A percentile compares a stretch with the other conserved stretches of the same genome.
Evolutionary conservation across 1,140 invertebrate genomes (phyloP).

Genomic region (Sarcophaga bullata): DNA sequence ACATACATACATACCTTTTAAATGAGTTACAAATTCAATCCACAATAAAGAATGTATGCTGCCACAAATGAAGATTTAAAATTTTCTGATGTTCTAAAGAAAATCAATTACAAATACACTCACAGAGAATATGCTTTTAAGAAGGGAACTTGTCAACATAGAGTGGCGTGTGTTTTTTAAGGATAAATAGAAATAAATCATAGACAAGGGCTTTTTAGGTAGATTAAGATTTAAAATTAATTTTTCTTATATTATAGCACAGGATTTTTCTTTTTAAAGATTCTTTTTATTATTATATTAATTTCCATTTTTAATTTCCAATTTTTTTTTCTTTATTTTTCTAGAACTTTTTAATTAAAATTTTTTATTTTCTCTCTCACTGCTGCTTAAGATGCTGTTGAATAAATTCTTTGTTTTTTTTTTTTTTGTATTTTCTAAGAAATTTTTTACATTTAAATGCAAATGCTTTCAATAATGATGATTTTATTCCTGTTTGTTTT

Average conservation of each 20-base stretch:
- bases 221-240: neutral
- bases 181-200: too few relatives aligned
- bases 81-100: neutral
- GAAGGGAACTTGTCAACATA: neutral
- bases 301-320: too few relatives aligned
- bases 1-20: neutral
- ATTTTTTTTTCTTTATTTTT: too few relatives aligned
- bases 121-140: neutral
- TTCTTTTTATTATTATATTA: too few relatives aligned
- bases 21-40: neutral
- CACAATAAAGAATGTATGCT: neutral
- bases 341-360: neutral
- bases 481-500: slow-evolving; percentile 36
- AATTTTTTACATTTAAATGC: slow-evolving; percentile 31
- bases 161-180: neutral
- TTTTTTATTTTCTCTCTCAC: neutral
- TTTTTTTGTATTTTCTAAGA: neutral
- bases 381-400: neutral
- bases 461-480: slow-evolving; percentile 30
- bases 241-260: too few relatives aligned
- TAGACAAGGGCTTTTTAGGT: neutral
- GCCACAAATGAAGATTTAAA: neutral
- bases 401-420: neutral
- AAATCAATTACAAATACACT: neutral
- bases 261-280: too few relatives aligned